Evolutionary conservation across 1,140 invertebrate species (phyloP), one percentile per base, ranked within the genome.

Genomic region (Steinernema khuongi): DNA sequence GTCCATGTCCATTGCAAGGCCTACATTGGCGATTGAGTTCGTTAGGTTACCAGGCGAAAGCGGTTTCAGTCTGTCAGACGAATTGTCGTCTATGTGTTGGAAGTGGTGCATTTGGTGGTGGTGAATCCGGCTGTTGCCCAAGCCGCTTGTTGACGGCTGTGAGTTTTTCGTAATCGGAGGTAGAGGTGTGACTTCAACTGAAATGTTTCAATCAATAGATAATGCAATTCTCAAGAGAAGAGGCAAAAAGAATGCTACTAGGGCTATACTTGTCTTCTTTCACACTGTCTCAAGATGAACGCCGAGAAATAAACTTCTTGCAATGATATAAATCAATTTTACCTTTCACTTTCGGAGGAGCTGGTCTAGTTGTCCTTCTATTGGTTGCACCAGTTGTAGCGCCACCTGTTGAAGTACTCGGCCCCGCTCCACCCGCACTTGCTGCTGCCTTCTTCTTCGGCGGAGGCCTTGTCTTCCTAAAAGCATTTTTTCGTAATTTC

Each of bases 371-470:
- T n/a, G 30, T 11, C 1, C 29, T 44, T 19, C 71, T 69, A 7
- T 29, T 44, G 50, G 28, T 28, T 2, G 60, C 71, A 71, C 71
- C 66, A 22, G 44, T 68, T 29, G 44, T 32, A 71, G 31, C 2
- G 2, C 66, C 71, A 43, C 72, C 60, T 75, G 31, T 74, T 75
- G 30, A 60, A 26, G 50, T 60, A 22, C 50, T 60, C 7, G 50
- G 50, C 19, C 50, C 50, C 4, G 11, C 50, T 7, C 50, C 50
- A 41, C 7, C 36, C 7, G 36, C 36, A 26, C 19, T 22, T 60
- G 50, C 50, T 4, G 50, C 50, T 22, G 50, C 22, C 22, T 22
- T 60, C 50, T 26, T 60, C 50, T 22, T 60, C 7, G 50, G 50
- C 14, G 19, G 7, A 7, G 50, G 50, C 50, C 19, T 60, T 22